Evolutionary conservation across 2,797 vertebrate species (phyloP).

Genomic region (Enteromius trimaculatus): DNA sequence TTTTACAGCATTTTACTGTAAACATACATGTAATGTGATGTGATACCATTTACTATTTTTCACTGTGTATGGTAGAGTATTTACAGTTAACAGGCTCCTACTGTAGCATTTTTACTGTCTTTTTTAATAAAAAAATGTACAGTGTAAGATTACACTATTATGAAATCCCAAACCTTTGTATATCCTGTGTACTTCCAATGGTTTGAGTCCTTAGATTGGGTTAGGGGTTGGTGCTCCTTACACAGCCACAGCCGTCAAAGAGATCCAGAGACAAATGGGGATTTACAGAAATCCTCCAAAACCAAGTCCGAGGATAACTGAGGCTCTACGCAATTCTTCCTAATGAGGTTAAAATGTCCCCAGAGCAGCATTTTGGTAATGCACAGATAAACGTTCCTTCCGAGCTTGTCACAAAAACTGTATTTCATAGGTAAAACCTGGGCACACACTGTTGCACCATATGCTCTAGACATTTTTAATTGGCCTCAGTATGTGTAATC

Average conservation of each 20-base stretch:
- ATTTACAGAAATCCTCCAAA: conserved; percentile 26
- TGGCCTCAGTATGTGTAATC: conserved; percentile 1
- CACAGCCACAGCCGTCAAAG: conserved; percentile 13
- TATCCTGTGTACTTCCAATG: background rate
- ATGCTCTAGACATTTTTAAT: conserved; percentile 8
- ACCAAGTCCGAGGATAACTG: background rate
- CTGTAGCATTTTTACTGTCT: background rate
- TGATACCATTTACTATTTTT: background rate
- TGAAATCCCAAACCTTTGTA: background rate
- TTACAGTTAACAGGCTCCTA: background rate
- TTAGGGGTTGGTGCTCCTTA: background rate
- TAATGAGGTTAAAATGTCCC: conserved; percentile 24
- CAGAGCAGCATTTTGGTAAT: background rate
- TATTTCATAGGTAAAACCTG: background rate
- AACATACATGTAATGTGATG: background rate
- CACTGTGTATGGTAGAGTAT: background rate
- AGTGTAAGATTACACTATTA: background rate
- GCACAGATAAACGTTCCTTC: background rate
- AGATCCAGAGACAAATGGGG: background rate
- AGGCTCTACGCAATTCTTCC: background rate
- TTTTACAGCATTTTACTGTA: background rate
- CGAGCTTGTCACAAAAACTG: background rate
- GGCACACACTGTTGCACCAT: background rate
- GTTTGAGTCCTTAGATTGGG: background rate
- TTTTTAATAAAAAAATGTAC: background rate